Conservation (phyloP, 2,888 invertebrate genomes). For the Netelia fuscicornis region DNA sequence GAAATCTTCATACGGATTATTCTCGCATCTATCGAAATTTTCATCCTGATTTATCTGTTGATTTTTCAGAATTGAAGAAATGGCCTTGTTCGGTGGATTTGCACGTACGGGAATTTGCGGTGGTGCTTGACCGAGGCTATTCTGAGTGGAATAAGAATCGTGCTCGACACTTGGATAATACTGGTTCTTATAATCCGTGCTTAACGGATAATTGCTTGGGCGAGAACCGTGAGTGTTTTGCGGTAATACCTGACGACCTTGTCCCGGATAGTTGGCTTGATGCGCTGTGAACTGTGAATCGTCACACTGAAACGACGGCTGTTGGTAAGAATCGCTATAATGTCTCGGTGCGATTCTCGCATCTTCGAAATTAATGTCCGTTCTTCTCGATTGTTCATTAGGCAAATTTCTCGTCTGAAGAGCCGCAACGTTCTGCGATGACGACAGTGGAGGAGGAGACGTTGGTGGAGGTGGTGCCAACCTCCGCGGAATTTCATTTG, state of each 20-base stretch:
- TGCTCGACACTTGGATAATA: conserved; percentile 48
- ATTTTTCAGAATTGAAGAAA: conserved; percentile 43
- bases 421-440: background rate
- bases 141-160: conserved; percentile 28
- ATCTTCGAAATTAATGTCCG: background rate
- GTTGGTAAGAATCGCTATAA: conserved; percentile 26
- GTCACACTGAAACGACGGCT: conserved; percentile 63
- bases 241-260: conserved; percentile 57
- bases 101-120: conserved; percentile 54
- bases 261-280: conserved; percentile 38
- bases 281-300: conserved; percentile 27
- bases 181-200: conserved; percentile 47
- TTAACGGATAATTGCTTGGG: conserved; percentile 43
- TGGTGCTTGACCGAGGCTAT: conserved; percentile 33
- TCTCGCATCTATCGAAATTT: conserved; percentile 43
- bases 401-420: conserved; percentile 2
- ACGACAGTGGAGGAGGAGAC: background rate
- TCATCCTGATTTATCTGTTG: conserved; percentile 26
- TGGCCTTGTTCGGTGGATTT: conserved; percentile 44
- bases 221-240: conserved; percentile 46
- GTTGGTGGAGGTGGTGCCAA: background rate
- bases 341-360: background rate
- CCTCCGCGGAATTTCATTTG: conserved; percentile 33
- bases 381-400: background rate
- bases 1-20: conserved; percentile 42